Percentiles rank a stretch among this genome's conserved stretches.
Evolutionary conservation across 2,113 vertebrate genomes (phyloP).

Genomic region (Petrocephalus microphthalmus): DNA sequence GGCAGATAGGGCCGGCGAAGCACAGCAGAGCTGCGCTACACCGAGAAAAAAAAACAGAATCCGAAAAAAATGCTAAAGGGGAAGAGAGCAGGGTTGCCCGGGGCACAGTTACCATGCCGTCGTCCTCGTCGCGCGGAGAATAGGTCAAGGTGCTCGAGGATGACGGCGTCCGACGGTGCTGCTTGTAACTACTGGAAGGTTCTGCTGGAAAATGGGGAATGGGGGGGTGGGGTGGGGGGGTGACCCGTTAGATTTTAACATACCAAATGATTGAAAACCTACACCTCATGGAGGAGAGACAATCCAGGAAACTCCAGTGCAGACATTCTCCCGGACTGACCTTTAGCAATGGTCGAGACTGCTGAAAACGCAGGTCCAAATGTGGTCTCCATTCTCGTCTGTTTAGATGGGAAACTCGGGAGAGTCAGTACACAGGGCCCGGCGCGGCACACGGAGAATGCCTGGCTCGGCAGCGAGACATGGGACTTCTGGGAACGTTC

Average conservation of each 20-base stretch:
- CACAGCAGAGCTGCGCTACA: neutral
- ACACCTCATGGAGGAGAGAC: neutral
- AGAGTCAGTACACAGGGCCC: neutral
- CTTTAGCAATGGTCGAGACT: conserved; percentile 83
- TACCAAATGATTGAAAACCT: neutral
- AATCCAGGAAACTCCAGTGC: neutral
- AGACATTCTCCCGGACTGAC: conserved; percentile 50
- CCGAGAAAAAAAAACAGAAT: neutral
- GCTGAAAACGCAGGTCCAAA: conserved; percentile 84
- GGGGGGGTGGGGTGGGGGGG: neutral
- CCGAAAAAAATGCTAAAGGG: neutral
- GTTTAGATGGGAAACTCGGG: conserved; percentile 30
- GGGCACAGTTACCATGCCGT: conserved; percentile 77
- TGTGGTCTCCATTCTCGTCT: conserved; percentile 90
- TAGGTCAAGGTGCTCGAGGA: conserved; percentile 90
- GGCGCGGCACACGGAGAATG: neutral
- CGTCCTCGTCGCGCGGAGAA: conserved; percentile 85
- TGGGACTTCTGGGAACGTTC: no score
- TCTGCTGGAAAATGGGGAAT: conserved; percentile 62
- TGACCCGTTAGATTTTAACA: neutral
- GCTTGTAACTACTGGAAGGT: conserved; percentile 75
- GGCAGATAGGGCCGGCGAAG: neutral
- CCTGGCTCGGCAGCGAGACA: neutral
- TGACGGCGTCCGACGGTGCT: conserved; percentile 88
- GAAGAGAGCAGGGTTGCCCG: neutral